phyloP scores from a whole-genome alignment of 53 echinoderm and acorn worm genomes.

The Holothuria scabra region DNA sequence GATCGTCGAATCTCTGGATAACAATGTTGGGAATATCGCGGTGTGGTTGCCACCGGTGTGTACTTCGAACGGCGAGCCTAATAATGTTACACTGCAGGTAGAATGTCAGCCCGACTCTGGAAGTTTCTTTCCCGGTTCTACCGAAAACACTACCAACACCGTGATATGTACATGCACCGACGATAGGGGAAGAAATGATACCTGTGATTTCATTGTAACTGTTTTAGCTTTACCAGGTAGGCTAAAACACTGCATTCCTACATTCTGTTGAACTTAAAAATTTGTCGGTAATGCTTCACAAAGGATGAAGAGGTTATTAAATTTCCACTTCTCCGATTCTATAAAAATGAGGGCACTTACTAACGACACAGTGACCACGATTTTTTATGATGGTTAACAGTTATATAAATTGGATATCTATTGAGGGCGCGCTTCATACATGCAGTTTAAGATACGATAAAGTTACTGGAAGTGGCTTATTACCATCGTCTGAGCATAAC shows the following conservation, averaged over 20 bases:
- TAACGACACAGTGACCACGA: too few species aligned
- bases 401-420: too few species aligned
- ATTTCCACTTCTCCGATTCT: too few species aligned
- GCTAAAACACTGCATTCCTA: not conserved
- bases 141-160: not conserved
- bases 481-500: too few species aligned
- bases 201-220: constrained; percentile 16
- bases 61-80: not conserved
- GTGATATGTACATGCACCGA: constrained; percentile 35
- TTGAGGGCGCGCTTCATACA: too few species aligned
- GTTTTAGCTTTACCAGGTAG: constrained; percentile 19
- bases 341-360: too few species aligned
- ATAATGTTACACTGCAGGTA: not conserved
- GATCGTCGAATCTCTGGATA: constrained; percentile 27
- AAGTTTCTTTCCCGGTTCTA: constrained; percentile 9
- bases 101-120: not conserved
- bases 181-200: not conserved
- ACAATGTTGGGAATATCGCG: constrained; percentile 26
- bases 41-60: not conserved
- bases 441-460: too few species aligned
- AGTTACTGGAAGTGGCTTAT: too few species aligned
- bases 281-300: too few species aligned
- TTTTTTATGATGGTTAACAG: too few species aligned
- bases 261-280: too few species aligned
- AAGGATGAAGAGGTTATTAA: too few species aligned